phyloP scores from a whole-genome alignment of 2,888 invertebrate genomes.

The Dynastes grantii region DNA sequence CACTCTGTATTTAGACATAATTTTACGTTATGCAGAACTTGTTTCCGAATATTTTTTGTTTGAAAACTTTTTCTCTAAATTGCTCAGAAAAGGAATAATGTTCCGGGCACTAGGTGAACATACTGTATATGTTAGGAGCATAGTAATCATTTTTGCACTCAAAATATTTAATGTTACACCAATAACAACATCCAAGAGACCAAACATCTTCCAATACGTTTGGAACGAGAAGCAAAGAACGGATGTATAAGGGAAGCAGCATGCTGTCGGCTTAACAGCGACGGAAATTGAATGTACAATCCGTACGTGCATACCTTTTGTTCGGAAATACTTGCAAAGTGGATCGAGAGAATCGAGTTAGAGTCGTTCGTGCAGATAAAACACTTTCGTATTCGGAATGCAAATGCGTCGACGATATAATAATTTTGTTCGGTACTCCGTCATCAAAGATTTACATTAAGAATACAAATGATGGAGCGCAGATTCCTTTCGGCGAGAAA shows the following conservation, averaged over 20 bases:
- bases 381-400: conserved; percentile 51
- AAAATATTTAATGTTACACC: too few species aligned
- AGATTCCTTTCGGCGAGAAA: neutral
- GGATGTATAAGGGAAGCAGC: conserved; percentile 1
- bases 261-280: conserved; percentile 23
- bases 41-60: too few species aligned
- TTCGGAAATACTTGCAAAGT: conserved; percentile 46
- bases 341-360: conserved; percentile 49
- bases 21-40: too few species aligned
- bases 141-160: too few species aligned
- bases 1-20: too few species aligned
- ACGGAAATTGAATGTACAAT: conserved; percentile 46
- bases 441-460: conserved; percentile 51
- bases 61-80: too few species aligned
- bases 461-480: conserved; percentile 47
- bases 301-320: conserved; percentile 37
- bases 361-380: conserved; percentile 52
- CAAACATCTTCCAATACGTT: too few species aligned
- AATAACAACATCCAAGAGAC: too few species aligned
- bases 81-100: too few species aligned
- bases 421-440: conserved; percentile 48
- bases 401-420: conserved; percentile 51
- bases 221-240: conserved; percentile 15
- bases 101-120: too few species aligned
- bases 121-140: too few species aligned